phyloP scores from a whole-genome alignment of 2,888 invertebrate species.

The Alloscopus bannaensis region DNA sequence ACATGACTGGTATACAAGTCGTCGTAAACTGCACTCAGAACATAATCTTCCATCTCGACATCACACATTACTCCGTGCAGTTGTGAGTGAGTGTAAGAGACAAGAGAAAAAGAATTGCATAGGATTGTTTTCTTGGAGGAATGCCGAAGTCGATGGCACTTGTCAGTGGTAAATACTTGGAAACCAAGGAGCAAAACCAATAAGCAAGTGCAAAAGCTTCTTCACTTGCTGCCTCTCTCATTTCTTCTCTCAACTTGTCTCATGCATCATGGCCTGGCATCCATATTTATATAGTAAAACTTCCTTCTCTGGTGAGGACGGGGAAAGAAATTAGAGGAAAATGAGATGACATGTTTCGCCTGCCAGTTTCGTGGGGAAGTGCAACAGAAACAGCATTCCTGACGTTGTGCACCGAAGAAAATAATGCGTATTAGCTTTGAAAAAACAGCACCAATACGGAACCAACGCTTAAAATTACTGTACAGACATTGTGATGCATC shows the following conservation, averaged over 20 bases:
- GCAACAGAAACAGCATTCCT: constrained; percentile 41
- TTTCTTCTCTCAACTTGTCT: neutral
- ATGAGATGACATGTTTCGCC: neutral
- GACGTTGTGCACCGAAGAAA: too few species aligned
- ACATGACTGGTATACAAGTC: too few species aligned
- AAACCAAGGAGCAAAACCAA: constrained; percentile 17
- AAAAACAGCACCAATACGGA: neutral
- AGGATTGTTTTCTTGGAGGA: constrained; percentile 8
- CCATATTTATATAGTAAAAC: too few species aligned
- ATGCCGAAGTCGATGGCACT: constrained; percentile 10
- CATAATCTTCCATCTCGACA: too few species aligned
- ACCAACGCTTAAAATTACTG: too few species aligned
- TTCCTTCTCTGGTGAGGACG: too few species aligned
- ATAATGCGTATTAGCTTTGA: neutral
- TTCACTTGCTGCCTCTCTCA: constrained; percentile 5
- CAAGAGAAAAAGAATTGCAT: neutral
- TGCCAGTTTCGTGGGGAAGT: constrained; percentile 11
- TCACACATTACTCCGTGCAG: too few species aligned
- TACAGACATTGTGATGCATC: too few species aligned
- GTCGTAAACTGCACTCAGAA: too few species aligned
- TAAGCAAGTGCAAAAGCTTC: constrained; percentile 30
- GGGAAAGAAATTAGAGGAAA: constrained; percentile 25
- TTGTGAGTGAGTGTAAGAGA: neutral
- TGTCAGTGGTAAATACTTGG: constrained; percentile 24
- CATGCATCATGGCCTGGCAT: neutral